Base-by-base conservation (phyloP, 92 coral and sea anemone species). In the Porites rus region DNA sequence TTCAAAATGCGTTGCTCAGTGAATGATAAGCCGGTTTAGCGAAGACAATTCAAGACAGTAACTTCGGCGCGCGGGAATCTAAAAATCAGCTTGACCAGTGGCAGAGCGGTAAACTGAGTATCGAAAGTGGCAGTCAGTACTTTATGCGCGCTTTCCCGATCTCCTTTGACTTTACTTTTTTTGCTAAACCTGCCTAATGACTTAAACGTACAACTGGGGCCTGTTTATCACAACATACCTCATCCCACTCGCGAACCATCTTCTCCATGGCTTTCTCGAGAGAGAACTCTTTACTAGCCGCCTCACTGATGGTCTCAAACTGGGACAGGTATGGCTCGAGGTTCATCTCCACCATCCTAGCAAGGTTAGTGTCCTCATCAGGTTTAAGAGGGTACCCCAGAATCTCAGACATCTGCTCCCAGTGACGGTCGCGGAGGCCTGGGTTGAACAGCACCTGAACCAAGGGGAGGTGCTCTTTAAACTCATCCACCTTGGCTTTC, bases 221-320 rank as follows among this genome's bases (percentile, higher is more conserved):
- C 10, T 13, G 14, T 56, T 56, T 10, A 56, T 56, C 16, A 10
- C 11, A 11, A 10, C 61, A 56, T 70, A 97, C 99, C 76, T 92
- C 94, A 75, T 97, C 99, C 99, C 99, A 97, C 81, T 97, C 99
- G 24, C 93, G 88, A 11, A 95, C 98, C 99, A 97, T 97, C 94
- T 95, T 97, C 85, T 97, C 99, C 99, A 97, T 97, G 76, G 99
- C 99, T 89, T 97, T 97, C 81, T 97, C 99, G n/a, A 97, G 96
- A 51, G 99, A 97, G 90, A 97, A 97, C 78, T 97, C 99, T 82
- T 97, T 97, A 90, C 99, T 95, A 20, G 99, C 99, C 1, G 99
- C 99, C 83, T 97, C 99, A 69, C 99, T 97, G 87, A 97, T 97
- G 79, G 91, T 85, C 85, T 97, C 99, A 93, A 97, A 97, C 88